phyloP scores from a whole-genome alignment of 2,888 invertebrate genomes.

The Sisyra nigra region DNA sequence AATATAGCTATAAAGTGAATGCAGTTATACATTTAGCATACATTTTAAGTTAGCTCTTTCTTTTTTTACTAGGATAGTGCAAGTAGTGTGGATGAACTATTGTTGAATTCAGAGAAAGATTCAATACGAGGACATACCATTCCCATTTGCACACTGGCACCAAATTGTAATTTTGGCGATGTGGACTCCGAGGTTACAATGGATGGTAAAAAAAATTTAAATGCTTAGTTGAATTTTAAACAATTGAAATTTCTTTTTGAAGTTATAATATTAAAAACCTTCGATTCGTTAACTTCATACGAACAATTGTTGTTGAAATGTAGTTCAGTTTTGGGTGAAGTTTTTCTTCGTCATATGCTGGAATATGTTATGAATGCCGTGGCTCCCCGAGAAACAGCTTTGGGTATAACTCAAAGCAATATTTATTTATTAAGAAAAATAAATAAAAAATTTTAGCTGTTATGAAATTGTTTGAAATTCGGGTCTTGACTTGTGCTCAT shows the following conservation, averaged over 20 bases:
- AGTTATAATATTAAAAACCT: constrained; percentile 44
- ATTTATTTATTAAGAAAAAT: no score
- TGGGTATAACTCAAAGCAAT: no score
- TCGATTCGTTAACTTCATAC: constrained; percentile 43
- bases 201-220: constrained; percentile 32
- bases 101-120: no score
- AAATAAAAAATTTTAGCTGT: no score
- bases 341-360: constrained; percentile 42
- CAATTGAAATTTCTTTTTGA: constrained; percentile 13
- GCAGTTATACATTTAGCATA: no score
- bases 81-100: no score
- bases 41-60: no score
- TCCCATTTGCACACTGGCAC: constrained; percentile 30
- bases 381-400: constrained; percentile 30
- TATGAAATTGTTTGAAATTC: constrained; percentile 38
- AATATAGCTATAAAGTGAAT: constrained; percentile 27
- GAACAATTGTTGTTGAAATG: constrained; percentile 49
- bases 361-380: constrained; percentile 34
- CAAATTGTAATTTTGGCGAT: constrained; percentile 32
- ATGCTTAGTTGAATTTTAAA: neutral
- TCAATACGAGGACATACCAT: constrained; percentile 17
- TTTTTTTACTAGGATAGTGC: no score
- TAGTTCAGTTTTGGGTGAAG: constrained; percentile 43
- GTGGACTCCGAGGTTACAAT: constrained; percentile 35
- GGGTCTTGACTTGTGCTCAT: constrained; percentile 41